These are phyloP conservation scores for Folsomia manolachei DNA, from an alignment of 2,888 invertebrate species.

Conservation along the genomic window DNA sequence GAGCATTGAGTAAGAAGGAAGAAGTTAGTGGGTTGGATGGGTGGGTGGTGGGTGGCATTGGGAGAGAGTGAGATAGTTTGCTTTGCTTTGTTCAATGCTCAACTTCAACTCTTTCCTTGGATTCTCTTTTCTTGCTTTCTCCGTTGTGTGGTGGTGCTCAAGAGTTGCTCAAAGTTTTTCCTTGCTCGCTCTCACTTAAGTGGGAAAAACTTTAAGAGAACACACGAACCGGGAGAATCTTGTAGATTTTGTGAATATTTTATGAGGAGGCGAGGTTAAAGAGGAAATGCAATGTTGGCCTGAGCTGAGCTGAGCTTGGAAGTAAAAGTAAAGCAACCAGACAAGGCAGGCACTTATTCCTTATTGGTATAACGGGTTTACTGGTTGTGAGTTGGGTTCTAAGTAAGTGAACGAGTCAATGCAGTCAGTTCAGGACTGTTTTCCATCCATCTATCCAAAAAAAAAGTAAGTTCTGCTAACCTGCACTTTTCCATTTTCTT, in stretches of 20 bases:
- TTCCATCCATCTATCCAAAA: background rate
- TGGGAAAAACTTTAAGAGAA: slow-evolving; percentile 14
- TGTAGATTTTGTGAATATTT: slow-evolving; percentile 19
- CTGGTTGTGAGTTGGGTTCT: background rate
- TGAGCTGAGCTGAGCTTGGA: no score
- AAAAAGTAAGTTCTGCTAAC: no score
- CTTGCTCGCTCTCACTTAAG: no score
- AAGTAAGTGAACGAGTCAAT: background rate
- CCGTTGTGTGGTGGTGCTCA: no score
- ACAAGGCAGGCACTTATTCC: background rate
- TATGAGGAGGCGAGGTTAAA: slow-evolving; percentile 18
- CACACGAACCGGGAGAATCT: slow-evolving; percentile 9
- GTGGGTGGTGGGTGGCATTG: background rate
- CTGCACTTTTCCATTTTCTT: no score
- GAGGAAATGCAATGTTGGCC: slow-evolving; percentile 16
- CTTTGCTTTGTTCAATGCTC: background rate
- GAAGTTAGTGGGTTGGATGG: background rate
- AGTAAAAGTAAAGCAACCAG: no score
- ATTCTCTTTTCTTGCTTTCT: background rate
- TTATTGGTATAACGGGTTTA: background rate
- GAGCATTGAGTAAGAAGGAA: background rate
- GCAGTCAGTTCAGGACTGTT: background rate
- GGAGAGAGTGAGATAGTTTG: background rate
- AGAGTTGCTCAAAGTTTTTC: slow-evolving; percentile 16
- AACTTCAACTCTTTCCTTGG: background rate